phyloP scores from a whole-genome alignment of 2,113 vertebrate species.

The Sceloporus undulatus region DNA sequence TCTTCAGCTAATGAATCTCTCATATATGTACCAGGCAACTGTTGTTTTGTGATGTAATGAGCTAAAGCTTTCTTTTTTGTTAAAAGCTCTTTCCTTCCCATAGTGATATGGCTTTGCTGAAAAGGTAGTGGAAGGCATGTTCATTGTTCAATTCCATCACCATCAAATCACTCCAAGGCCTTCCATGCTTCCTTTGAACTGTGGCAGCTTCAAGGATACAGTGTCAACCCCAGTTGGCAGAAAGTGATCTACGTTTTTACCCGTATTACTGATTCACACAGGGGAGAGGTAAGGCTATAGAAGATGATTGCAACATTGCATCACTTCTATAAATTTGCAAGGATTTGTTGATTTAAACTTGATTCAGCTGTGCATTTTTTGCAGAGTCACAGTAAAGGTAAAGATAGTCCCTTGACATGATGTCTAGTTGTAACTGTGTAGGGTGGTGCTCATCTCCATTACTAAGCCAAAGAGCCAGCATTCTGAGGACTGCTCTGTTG shows the following conservation, averaged over 20 bases:
- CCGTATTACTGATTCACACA: conserved; percentile 91
- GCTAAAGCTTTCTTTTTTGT: fast-evolving
- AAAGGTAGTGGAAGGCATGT: conserved; percentile 99
- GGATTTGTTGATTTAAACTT: not conserved
- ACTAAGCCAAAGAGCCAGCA: no score
- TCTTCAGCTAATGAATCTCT: no score
- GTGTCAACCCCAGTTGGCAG: conserved; percentile 96
- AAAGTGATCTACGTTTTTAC: conserved; percentile 93
- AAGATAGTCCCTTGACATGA: no score
- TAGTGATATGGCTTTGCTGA: conserved; percentile 98
- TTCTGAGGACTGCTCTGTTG: no score
- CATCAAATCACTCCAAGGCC: conserved; percentile 93
- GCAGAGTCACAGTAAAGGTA: no score
- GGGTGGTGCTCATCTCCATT: no score
- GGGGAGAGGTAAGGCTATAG: conserved; percentile 90
- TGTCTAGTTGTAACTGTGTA: no score
- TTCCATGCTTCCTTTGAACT: conserved; percentile 97
- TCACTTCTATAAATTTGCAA: fast-evolving
- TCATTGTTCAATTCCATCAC: conserved; percentile 95
- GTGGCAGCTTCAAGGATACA: conserved; percentile 98
- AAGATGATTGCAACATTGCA: fast-evolving
- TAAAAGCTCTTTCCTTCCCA: conserved; percentile 14
- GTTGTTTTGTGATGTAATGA: not conserved
- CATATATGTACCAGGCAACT: not conserved
- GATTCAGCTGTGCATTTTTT: not conserved